Evolutionary conservation across 2,797 vertebrate genomes (phyloP).

Genomic region (Cossypha caffra): DNA sequence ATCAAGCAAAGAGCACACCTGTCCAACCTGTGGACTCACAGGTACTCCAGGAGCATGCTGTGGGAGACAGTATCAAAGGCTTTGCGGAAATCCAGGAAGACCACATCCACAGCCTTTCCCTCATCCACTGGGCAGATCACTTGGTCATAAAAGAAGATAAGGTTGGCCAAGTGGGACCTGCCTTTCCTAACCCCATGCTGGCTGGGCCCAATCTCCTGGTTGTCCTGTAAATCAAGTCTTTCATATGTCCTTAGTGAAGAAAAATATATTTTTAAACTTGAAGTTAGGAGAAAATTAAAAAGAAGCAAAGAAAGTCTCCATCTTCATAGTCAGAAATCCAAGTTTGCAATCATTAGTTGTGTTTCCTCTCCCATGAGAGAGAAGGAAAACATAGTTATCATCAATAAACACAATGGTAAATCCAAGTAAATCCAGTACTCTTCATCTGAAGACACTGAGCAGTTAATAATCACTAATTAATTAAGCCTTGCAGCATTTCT

Average conservation of each 20-base stretch:
- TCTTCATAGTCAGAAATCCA: background rate
- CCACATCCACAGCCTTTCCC: background rate
- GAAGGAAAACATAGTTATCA: background rate
- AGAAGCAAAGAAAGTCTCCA: background rate
- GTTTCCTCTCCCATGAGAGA: background rate
- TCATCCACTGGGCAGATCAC: background rate
- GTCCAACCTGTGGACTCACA: background rate
- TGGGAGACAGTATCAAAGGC: background rate
- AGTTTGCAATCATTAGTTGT: background rate
- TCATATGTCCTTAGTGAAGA: background rate
- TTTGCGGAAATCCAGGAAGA: background rate
- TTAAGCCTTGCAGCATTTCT: slow-evolving; percentile 7
- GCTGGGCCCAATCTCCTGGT: too few relatives aligned
- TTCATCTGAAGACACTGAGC: background rate
- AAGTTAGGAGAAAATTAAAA: background rate
- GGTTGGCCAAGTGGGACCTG: background rate
- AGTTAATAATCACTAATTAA: slow-evolving; percentile 28
- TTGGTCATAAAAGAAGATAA: background rate
- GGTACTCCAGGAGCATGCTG: background rate
- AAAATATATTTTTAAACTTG: background rate
- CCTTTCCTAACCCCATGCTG: background rate
- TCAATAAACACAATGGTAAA: background rate
- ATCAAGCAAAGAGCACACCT: background rate
- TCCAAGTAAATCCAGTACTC: background rate
- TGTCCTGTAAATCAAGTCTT: background rate